A percentile compares a stretch with the other conserved stretches of the same genome.
These are phyloP conservation scores for Amiota communis DNA, from an alignment of 2,888 invertebrate genomes.

Conservation along the genomic window DNA sequence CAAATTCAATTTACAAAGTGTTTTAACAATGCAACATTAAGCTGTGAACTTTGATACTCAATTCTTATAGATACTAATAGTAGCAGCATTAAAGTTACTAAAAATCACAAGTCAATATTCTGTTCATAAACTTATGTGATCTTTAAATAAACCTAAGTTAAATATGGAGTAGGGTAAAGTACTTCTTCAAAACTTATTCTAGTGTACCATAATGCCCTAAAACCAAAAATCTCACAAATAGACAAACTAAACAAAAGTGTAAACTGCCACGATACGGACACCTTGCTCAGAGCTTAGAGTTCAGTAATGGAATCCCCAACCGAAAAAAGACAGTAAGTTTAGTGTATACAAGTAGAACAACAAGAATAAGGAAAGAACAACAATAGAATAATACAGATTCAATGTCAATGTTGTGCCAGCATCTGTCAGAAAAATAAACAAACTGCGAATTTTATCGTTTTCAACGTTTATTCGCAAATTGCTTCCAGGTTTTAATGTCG, in stretches of 20 bases:
- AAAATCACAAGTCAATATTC: too few relatives aligned
- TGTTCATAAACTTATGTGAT: too few relatives aligned
- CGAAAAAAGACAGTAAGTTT: neutral
- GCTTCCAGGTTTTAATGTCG: slow-evolving; percentile 61
- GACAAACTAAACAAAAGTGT: neutral
- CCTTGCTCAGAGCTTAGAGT: neutral
- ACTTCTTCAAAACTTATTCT: neutral
- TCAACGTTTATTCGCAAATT: slow-evolving; percentile 67
- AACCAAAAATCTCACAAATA: slow-evolving; percentile 9
- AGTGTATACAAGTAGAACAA: neutral
- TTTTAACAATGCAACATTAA: too few relatives aligned
- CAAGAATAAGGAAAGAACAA: neutral
- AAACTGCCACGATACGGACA: neutral
- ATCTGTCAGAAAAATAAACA: slow-evolving; percentile 68
- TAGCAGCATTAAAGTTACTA: too few relatives aligned
- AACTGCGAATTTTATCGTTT: slow-evolving; percentile 66
- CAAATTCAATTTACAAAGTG: too few relatives aligned
- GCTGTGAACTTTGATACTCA: too few relatives aligned
- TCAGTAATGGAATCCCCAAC: neutral
- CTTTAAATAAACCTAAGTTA: too few relatives aligned
- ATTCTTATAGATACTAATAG: too few relatives aligned
- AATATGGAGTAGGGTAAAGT: neutral
- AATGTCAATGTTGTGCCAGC: slow-evolving; percentile 44
- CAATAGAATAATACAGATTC: slow-evolving; percentile 22
- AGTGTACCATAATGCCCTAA: neutral